Conservation (phyloP, 2,888 invertebrate species). For the Drosophila putrida region DNA sequence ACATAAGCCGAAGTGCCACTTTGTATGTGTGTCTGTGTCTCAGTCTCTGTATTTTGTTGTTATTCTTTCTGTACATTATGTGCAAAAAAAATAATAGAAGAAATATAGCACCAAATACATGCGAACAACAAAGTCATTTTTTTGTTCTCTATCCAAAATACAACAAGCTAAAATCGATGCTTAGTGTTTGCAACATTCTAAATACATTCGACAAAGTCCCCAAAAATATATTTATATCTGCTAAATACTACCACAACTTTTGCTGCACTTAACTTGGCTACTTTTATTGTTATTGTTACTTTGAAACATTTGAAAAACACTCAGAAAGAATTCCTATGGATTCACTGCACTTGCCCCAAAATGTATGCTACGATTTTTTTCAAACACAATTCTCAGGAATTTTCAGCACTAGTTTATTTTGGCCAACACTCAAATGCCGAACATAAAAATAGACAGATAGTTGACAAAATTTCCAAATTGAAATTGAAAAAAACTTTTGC, state of each 20-base stretch:
- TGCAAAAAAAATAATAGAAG: slow-evolving; percentile 38
- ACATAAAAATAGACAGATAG: background rate
- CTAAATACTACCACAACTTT: background rate
- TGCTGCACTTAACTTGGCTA: background rate
- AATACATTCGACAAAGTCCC: background rate
- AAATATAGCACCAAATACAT: slow-evolving; percentile 38
- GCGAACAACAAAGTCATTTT: slow-evolving; percentile 45
- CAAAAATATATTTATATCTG: background rate
- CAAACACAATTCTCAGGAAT: slow-evolving; percentile 29
- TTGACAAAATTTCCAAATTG: background rate
- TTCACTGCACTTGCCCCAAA: slow-evolving; percentile 6
- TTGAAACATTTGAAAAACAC: background rate
- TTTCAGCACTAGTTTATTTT: slow-evolving; percentile 12
- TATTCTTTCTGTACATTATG: slow-evolving; percentile 61
- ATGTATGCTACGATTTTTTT: slow-evolving; percentile 24
- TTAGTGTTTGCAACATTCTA: background rate
- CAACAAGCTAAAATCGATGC: slow-evolving; percentile 66
- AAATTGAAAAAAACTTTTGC: background rate
- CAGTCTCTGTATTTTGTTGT: slow-evolving; percentile 17
- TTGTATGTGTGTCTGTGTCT: slow-evolving; percentile 29
- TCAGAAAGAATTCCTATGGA: background rate
- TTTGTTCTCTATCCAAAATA: slow-evolving; percentile 52
- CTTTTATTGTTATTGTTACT: background rate
- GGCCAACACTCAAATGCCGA: slow-evolving; percentile 19
- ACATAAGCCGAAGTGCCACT: slow-evolving; percentile 78